Conservation (phyloP, 1,140 invertebrate species). For the Aplysia californica region DNA sequence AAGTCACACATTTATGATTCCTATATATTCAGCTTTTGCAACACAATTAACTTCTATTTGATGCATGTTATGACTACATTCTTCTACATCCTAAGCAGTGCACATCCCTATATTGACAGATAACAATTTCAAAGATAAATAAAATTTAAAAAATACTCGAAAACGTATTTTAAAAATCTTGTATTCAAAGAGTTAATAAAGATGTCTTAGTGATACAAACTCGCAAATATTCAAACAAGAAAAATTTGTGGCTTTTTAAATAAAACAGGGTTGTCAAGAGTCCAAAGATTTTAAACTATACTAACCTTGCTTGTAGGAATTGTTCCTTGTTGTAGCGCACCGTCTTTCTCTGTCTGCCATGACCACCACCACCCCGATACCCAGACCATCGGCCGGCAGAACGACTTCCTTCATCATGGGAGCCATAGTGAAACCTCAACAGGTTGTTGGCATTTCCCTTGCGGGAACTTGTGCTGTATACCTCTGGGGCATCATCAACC, state of each 20-base stretch:
- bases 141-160: background rate
- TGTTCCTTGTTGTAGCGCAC: conserved; percentile 87
- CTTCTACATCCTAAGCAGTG: too few relatives aligned
- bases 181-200: too few relatives aligned
- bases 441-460: conserved; percentile 93
- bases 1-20: too few relatives aligned
- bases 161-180: background rate
- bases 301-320: conserved; percentile 93
- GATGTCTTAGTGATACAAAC: too few relatives aligned
- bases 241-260: background rate
- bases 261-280: background rate
- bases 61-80: too few relatives aligned
- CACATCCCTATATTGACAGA: too few relatives aligned
- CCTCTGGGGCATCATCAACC: conserved; percentile 78
- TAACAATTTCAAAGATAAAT: too few relatives aligned
- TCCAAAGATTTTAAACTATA: background rate
- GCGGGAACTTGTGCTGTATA: conserved; percentile 84
- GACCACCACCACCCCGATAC: conserved; percentile 56
- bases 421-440: conserved; percentile 81
- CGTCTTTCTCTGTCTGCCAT: conserved; percentile 21
- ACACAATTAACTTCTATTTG: too few relatives aligned
- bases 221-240: too few relatives aligned
- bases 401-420: background rate
- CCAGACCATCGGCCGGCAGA: conserved; percentile 72
- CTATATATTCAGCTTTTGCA: too few relatives aligned